These are phyloP conservation scores for Drosophila sp. DNA, from an alignment of 1,140 invertebrate genomes.

Conservation along the genomic window DNA sequence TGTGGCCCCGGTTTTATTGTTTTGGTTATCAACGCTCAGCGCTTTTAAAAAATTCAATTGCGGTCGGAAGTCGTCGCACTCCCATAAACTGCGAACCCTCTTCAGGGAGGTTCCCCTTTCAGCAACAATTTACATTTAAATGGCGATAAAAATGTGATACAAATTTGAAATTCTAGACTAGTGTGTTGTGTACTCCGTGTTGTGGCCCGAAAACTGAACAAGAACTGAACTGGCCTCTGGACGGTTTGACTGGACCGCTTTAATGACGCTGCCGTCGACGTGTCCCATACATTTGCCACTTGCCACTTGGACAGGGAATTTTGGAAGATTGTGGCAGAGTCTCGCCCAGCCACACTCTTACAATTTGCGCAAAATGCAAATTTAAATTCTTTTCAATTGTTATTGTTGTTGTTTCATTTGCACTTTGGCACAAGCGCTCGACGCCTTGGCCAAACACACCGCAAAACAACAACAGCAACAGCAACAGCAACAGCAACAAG, in stretches of 20 bases:
- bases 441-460: constrained; percentile 57
- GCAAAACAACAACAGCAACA: constrained; percentile 26
- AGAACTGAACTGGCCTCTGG: constrained; percentile 1
- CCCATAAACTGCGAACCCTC: constrained; percentile 66
- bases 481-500: too few relatives aligned
- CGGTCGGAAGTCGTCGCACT: constrained; percentile 82
- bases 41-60: constrained; percentile 83
- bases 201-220: constrained; percentile 38
- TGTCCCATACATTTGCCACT: constrained; percentile 11
- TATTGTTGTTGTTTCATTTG: constrained; percentile 82
- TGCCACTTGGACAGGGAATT: not conserved
- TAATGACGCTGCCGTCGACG: constrained; percentile 61
- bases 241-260: constrained; percentile 53
- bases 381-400: constrained; percentile 83
- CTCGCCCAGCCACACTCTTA: constrained; percentile 31
- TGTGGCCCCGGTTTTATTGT: constrained; percentile 72
- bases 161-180: constrained; percentile 78
- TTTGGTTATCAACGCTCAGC: constrained; percentile 83
- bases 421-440: constrained; percentile 76
- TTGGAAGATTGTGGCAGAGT: not conserved
- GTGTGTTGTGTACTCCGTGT: constrained; percentile 19
- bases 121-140: constrained; percentile 80
- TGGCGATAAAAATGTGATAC: constrained; percentile 82
- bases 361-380: constrained; percentile 78
- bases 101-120: constrained; percentile 40